phyloP scores from a whole-genome alignment of 2,797 vertebrate genomes.

The Acanthurus lineatus region DNA sequence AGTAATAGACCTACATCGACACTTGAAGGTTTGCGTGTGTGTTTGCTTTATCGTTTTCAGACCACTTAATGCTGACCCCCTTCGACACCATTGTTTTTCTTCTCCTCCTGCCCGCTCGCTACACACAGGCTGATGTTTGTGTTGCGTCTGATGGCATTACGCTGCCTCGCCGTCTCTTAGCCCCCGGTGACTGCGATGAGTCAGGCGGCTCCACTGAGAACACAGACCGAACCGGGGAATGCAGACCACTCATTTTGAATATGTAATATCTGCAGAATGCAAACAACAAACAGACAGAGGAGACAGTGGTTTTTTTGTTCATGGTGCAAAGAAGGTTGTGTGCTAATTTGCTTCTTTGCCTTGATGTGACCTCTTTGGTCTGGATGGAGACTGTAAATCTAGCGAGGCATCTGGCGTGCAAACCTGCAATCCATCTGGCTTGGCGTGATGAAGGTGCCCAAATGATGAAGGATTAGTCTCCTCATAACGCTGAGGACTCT shows the following conservation, averaged over 20 bases:
- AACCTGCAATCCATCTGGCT: conserved; percentile 68
- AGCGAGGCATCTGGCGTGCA: conserved; percentile 52
- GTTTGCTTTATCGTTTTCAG: conserved; percentile 16
- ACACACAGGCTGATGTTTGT: conserved; percentile 42
- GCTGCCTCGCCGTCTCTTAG: conserved; percentile 39
- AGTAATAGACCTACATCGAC: neutral
- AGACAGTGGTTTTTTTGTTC: neutral
- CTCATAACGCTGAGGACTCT: conserved; percentile 20
- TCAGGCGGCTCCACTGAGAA: conserved; percentile 55
- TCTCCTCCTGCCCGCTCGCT: conserved; percentile 26
- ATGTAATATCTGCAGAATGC: conserved; percentile 15
- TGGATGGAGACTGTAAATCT: conserved; percentile 51
- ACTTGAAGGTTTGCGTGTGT: neutral
- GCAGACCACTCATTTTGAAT: conserved; percentile 18
- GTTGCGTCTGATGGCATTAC: conserved; percentile 61
- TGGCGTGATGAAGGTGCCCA: conserved; percentile 46
- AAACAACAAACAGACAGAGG: conserved; percentile 37
- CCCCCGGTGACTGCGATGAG: conserved; percentile 53
- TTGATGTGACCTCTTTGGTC: conserved; percentile 14
- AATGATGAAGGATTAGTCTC: conserved; percentile 51
- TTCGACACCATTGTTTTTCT: conserved; percentile 14
- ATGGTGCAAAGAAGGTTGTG: neutral
- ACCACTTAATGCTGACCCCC: conserved; percentile 31
- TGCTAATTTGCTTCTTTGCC: conserved; percentile 39
- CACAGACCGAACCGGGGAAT: conserved; percentile 20